Evolutionary conservation across 2,113 vertebrate genomes (phyloP), one percentile per base, ranked within the genome.

Genomic region (Murina feae): DNA sequence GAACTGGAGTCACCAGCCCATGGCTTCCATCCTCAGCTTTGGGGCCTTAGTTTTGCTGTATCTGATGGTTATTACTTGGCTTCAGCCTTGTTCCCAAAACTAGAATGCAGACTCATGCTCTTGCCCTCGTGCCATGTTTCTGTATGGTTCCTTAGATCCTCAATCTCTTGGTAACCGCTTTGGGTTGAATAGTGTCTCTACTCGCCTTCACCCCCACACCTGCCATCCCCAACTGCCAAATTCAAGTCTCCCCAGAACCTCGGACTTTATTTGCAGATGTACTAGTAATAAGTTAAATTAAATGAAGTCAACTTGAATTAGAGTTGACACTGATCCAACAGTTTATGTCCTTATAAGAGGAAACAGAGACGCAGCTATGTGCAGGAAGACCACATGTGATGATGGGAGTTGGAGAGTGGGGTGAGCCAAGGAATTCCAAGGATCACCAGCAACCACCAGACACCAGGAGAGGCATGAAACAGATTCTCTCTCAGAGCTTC

Each of bases 221-320:
- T 42, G n/a, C 78, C 17, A 39, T 39, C 39, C 35, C 18, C 18
- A 47, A 63, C 37, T 30, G 6, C 25, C n/a, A 90, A 65, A 42
- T 47, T 35, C n/a, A 17, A 39, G 53, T 60, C 53, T 69, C 81
- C 20, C 12, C 16, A 78, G 74, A 72, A 74, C 53, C 8, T 87
- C 42, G 65, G 18, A 86, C 32, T n/a, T 72, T 76, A 76, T 63
- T 89, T 51, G 18, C 6, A 80, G 58, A 63, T 75, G 9, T 3
- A 90, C 23, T 78, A 78, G 9, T 3, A 90, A 28, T 78, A 78
- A 76, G 20, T 86, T 82, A 60, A 89, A 78, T 3, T 78, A 72
- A 86, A 53, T 28, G 23, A 60, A 66, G 7, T 28, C 23, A 37
- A 10, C 30, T 4, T 58, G 47, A 47, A 23, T 63, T n/a, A 23